A percentile compares a stretch with the other conserved stretches of the same genome.
phyloP scores from a whole-genome alignment of 1,140 invertebrate species.

The Nilaparvata lugens region DNA sequence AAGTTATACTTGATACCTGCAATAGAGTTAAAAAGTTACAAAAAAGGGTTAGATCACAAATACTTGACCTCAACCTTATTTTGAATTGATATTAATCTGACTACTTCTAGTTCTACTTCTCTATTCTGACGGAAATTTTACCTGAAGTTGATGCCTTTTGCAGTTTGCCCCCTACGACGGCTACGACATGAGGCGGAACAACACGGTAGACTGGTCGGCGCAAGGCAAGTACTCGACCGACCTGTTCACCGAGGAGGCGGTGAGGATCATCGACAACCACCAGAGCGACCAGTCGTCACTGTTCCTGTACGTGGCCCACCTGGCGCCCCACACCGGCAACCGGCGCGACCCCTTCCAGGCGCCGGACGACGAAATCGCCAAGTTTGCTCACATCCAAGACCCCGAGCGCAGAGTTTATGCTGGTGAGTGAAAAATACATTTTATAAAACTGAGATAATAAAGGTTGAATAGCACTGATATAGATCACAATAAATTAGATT shows the following conservation, averaged over 20 bases:
- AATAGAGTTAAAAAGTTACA: no score
- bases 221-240: constrained; percentile 65
- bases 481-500: no score
- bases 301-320: constrained; percentile 71
- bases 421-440: constrained; percentile 41
- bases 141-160: not conserved
- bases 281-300: constrained; percentile 46
- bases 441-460: no score
- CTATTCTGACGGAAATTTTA: no score
- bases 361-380: constrained; percentile 57
- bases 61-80: no score
- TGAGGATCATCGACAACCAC: constrained; percentile 57
- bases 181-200: constrained; percentile 57
- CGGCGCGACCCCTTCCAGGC: constrained; percentile 61
- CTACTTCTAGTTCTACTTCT: no score
- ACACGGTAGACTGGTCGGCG: constrained; percentile 45
- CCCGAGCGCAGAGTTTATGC: constrained; percentile 65
- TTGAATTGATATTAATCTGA: no score
- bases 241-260: constrained; percentile 61
- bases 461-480: no score
- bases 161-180: constrained; percentile 37
- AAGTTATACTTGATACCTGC: no score
- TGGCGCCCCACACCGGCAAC: constrained; percentile 69
- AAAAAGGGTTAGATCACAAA: no score
- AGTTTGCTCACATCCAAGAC: constrained; percentile 66